Evolutionary conservation across 1,140 invertebrate species (phyloP), one percentile per base, ranked within the genome.

Genomic region (Magallana gigas): DNA sequence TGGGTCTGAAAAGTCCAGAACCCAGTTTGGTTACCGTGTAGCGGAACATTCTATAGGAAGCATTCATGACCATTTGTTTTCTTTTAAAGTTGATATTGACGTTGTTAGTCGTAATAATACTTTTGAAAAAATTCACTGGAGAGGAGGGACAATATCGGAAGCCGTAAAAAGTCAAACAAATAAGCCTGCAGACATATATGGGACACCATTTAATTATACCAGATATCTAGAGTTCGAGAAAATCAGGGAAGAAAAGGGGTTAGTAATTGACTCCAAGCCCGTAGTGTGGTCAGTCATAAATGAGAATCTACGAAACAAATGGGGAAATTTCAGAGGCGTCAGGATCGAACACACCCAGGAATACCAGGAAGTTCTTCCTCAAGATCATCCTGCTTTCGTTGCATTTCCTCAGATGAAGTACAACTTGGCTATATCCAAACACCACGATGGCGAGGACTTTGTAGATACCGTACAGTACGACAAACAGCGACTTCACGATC

Each of bases 31-130:
- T 9, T 89, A 87, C 71, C 56, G 84, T 48, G 80, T 90, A 11
- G 86, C 83, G 5, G 82, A 82, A 8, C 56, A 80, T 29, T 80
- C 81, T 12, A 23, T 86, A 9, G 90, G 87, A 29, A 88, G 71
- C 59, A 80, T 91, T 57, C 90, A 91, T 85, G 83, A 90, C 23
- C 90, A 91, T 83, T 57, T 88, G 0, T 85, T 91, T 82, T 80
- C 83, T 64, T 90, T 90, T 29, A 90, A 90, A 36, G 83, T 90
- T 14, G 89, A 90, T 60, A 59, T 90, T 12, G 90, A 90, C 81
- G 76, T 90, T 57, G 23, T 84, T 16, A 85, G 83, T 23, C 56
- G 48, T 14, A 88, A 87, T 29, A 91, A 91, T 80, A 88, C 71
- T 7, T 88, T 90, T 56, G 86, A 88, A 90, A 56, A 85, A 29